phyloP scores from a whole-genome alignment of 2,888 invertebrate genomes.

The Argyresthia albistria region DNA sequence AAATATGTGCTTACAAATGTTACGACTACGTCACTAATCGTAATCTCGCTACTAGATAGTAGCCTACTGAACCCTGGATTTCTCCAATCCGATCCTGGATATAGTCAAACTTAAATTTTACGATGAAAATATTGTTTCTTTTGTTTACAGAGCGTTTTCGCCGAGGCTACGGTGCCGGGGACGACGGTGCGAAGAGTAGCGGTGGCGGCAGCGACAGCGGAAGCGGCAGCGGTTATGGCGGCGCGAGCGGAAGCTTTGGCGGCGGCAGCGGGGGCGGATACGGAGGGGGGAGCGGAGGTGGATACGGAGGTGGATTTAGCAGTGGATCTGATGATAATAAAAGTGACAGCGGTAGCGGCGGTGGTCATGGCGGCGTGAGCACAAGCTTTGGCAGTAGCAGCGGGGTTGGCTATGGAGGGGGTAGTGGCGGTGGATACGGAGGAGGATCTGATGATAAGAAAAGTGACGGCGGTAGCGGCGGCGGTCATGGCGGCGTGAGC shows the following conservation, averaged over 20 bases:
- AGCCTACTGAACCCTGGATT: too few relatives aligned
- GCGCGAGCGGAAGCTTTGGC: slow-evolving; percentile 15
- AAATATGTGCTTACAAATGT: too few relatives aligned
- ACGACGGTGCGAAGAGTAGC: too few relatives aligned
- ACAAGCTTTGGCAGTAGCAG: not conserved
- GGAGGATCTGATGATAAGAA: not conserved
- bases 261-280: slow-evolving; percentile 21
- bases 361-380: not conserved
- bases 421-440: not conserved
- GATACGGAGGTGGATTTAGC: not conserved
- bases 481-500: not conserved
- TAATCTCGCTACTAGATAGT: too few relatives aligned
- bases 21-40: too few relatives aligned
- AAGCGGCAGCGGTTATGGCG: slow-evolving; percentile 13
- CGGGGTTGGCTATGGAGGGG: not conserved
- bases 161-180: slow-evolving; percentile 19
- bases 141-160: slow-evolving; percentile 39
- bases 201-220: slow-evolving; percentile 20
- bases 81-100: too few relatives aligned
- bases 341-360: not conserved
- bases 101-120: too few relatives aligned
- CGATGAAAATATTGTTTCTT: not conserved
- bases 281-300: slow-evolving; percentile 17
- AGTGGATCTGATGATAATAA: not conserved
- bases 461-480: not conserved